phyloP scores from a whole-genome alignment of 2,888 invertebrate genomes.

The Abrostola triplasia region DNA sequence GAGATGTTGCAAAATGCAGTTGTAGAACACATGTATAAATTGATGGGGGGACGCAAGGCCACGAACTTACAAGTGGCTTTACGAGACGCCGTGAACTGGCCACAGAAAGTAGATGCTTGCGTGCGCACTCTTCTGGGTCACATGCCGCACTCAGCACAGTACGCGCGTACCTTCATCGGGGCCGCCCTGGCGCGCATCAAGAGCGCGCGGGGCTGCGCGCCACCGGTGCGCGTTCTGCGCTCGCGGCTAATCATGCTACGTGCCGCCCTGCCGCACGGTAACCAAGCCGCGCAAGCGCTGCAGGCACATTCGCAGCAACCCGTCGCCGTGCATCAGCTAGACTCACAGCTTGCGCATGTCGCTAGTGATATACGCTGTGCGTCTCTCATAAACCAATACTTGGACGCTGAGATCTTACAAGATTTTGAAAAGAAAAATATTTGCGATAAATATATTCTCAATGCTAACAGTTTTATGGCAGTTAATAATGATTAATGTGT shows the following conservation, averaged over 20 bases:
- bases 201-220: conserved; percentile 46
- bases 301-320: conserved; percentile 31
- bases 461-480: conserved; percentile 9
- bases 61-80: conserved; percentile 47
- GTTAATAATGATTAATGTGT: neutral
- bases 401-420: conserved; percentile 54
- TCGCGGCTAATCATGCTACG: conserved; percentile 60
- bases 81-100: conserved; percentile 49
- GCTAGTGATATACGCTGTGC: conserved; percentile 59
- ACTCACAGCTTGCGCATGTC: conserved; percentile 51
- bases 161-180: conserved; percentile 60
- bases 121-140: conserved; percentile 55
- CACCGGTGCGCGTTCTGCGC: conserved; percentile 43
- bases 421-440: conserved; percentile 59
- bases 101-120: conserved; percentile 60
- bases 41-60: conserved; percentile 53
- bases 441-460: conserved; percentile 58
- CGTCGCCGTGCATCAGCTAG: conserved; percentile 53
- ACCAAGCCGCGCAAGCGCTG: neutral
- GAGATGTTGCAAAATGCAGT: conserved; percentile 59
- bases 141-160: conserved; percentile 63
- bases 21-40: conserved; percentile 58
- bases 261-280: conserved; percentile 8
- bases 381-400: conserved; percentile 60
- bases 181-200: conserved; percentile 58